Percentiles rank a stretch among this genome's conserved stretches.
Evolutionary conservation across 1,140 invertebrate species (phyloP).

Genomic region (Neoseiulus cucumeris): DNA sequence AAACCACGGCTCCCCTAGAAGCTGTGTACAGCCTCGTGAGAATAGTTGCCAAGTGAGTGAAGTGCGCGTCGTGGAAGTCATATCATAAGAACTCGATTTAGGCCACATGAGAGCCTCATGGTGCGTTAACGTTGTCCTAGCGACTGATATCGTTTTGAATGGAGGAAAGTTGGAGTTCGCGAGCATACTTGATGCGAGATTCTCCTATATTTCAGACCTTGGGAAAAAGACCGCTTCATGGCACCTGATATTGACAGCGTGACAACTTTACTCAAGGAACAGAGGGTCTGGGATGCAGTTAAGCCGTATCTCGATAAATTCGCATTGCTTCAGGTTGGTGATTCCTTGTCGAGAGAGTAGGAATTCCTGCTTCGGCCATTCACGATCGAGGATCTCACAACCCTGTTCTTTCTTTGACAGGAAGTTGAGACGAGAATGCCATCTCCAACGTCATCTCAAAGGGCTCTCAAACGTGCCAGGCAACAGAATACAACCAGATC

Average conservation of each 20-base stretch:
- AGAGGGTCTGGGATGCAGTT: slow-evolving; percentile 37
- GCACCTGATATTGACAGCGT: slow-evolving; percentile 42
- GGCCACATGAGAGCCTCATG: too few species aligned
- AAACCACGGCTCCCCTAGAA: slow-evolving; percentile 44
- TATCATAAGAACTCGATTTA: too few species aligned
- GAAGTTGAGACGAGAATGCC: neutral
- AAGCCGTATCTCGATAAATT: slow-evolving; percentile 18
- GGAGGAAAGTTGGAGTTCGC: too few species aligned
- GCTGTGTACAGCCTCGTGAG: slow-evolving; percentile 45
- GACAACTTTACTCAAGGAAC: slow-evolving; percentile 35
- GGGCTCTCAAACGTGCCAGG: neutral
- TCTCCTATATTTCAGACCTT: slow-evolving; percentile 29
- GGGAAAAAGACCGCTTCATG: slow-evolving; percentile 45
- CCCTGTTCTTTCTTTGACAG: neutral
- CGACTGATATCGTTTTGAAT: too few species aligned
- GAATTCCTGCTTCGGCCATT: neutral
- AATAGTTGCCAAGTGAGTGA: slow-evolving; percentile 29
- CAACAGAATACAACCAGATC: neutral
- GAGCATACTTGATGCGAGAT: neutral
- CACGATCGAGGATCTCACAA: neutral
- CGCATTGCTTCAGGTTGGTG: neutral
- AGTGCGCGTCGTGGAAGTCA: too few species aligned
- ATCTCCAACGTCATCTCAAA: neutral
- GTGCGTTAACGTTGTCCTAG: too few species aligned
- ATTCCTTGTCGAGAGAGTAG: neutral